Base-by-base conservation (phyloP, 2,888 invertebrate species). In the Mesorhabditis belari region DNA sequence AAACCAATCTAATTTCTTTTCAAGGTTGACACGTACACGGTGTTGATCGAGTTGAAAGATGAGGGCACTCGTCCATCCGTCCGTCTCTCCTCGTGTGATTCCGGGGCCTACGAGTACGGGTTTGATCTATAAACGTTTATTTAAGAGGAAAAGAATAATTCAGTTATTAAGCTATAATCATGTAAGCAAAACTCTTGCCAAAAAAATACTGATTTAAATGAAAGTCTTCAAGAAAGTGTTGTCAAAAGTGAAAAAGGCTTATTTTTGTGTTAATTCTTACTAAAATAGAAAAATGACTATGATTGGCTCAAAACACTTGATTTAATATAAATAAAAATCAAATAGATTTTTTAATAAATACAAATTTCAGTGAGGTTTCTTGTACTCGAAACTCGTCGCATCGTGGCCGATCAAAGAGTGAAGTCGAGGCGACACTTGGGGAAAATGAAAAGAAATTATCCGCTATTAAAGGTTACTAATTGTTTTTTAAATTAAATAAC, bases 21-120 rank as follows among this genome's bases (percentile, higher is more conserved):
- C 1, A 9, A 60, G 44, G 53, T 59, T n/a, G 71, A 69, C 51
- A 71, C 71, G 3, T 71, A 71, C 55, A 71, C 71, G 3, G 71
- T 77, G 6, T 63, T 80, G 53, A 79, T 79, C 50, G 77, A 80
- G 63, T 61, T 79, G 44, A 70, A 73, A 17, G 79, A 77, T 57
- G 72, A 74, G 52, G 73, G 74, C 28, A 66, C 67, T 49, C 67
- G 79, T n/a, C 79, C 79, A 29, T 73, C 72, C 26, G 77, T 79
- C n/a, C 58, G 77, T n/a, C 63, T 73, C 17, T 64, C 66, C 24
- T 67, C 61, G 27, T 69, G 72, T 58, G 71, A 71, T 28, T 61
- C 65, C 5, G 64, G 67, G 0, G 61, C 55, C 55, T 35, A 61
- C 44, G 67, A 70, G 70, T 67, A 21, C 57, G 65, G 53, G 29